phyloP scores from a whole-genome alignment of 2,888 invertebrate genomes.

The Arrhopalites spinosus region DNA sequence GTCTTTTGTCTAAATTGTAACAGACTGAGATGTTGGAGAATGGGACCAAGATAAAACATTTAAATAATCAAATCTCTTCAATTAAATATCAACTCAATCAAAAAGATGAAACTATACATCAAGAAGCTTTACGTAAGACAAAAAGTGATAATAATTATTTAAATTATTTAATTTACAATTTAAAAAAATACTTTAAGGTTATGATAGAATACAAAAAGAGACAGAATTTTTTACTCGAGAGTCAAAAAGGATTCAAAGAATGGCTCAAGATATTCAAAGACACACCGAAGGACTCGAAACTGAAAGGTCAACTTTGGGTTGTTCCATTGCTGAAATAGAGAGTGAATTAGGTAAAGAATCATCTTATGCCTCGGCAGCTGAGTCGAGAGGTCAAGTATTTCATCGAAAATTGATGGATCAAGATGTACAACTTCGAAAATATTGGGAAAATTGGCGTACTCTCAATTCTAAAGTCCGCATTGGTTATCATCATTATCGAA shows the following conservation, averaged over 20 bases:
- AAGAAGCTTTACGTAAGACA: constrained; percentile 24
- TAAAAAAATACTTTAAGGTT: constrained; percentile 5
- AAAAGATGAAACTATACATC: constrained; percentile 31
- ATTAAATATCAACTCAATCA: constrained; percentile 27
- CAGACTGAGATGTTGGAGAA: constrained; percentile 27
- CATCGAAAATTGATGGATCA: constrained; percentile 41
- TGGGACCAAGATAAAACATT: constrained; percentile 9
- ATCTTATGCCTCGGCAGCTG: constrained; percentile 46
- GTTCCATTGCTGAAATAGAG: constrained; percentile 47
- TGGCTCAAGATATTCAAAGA: constrained; percentile 47
- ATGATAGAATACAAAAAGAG: constrained; percentile 39
- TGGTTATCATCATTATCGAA: constrained; percentile 49
- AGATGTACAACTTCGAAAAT: constrained; percentile 38
- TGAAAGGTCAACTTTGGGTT: constrained; percentile 47
- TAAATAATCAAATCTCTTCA: constrained; percentile 16
- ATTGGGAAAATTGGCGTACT: constrained; percentile 48
- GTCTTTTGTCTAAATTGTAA: too few species aligned
- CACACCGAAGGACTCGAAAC: constrained; percentile 48
- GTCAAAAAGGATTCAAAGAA: constrained; percentile 43
- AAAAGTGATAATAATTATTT: neutral
- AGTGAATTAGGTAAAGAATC: constrained; percentile 46
- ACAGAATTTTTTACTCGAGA: constrained; percentile 47
- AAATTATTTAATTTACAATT: neutral
- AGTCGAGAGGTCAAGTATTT: constrained; percentile 41
- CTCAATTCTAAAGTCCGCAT: constrained; percentile 52